Evolutionary conservation across 2,113 vertebrate species (phyloP).

Genomic region (Ia io): DNA sequence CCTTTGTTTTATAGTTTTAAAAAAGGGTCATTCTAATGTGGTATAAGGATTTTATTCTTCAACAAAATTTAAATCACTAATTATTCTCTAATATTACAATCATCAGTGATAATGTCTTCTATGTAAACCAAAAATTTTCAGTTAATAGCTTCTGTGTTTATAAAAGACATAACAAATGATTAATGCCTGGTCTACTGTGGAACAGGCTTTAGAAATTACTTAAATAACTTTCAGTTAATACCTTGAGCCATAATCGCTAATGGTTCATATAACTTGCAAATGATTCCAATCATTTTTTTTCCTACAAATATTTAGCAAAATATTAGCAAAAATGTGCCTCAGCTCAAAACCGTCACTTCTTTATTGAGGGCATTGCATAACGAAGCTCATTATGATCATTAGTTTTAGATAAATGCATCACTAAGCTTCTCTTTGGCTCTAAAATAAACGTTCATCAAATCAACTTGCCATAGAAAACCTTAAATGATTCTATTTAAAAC

Average conservation of each 20-base stretch:
- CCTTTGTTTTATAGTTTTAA: constrained; percentile 1
- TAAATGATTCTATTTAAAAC: constrained; percentile 50
- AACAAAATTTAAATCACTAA: constrained; percentile 37
- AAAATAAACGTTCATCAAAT: constrained; percentile 62
- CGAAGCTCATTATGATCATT: constrained; percentile 79
- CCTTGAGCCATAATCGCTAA: constrained; percentile 82
- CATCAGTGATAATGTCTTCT: constrained; percentile 57
- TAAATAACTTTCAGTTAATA: constrained; percentile 81
- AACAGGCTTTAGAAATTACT: constrained; percentile 79
- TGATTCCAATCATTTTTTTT: constrained; percentile 77
- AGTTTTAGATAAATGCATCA: constrained; percentile 77
- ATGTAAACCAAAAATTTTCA: constrained; percentile 70
- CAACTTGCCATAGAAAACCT: constrained; percentile 61
- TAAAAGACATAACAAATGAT: constrained; percentile 78
- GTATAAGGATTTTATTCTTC: constrained; percentile 33
- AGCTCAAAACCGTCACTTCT: constrained; percentile 70
- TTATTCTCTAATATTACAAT: constrained; percentile 55
- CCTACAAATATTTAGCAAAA: constrained; percentile 82
- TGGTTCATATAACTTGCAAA: constrained; percentile 82
- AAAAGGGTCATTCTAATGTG: neutral
- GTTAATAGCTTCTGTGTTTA: constrained; percentile 80
- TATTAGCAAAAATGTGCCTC: constrained; percentile 67
- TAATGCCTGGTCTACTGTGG: constrained; percentile 74
- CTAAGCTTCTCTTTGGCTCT: constrained; percentile 70
- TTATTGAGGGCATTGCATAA: constrained; percentile 77